phyloP scores from a whole-genome alignment of 2,797 vertebrate genomes.

The Rhodeus uyekii region DNA sequence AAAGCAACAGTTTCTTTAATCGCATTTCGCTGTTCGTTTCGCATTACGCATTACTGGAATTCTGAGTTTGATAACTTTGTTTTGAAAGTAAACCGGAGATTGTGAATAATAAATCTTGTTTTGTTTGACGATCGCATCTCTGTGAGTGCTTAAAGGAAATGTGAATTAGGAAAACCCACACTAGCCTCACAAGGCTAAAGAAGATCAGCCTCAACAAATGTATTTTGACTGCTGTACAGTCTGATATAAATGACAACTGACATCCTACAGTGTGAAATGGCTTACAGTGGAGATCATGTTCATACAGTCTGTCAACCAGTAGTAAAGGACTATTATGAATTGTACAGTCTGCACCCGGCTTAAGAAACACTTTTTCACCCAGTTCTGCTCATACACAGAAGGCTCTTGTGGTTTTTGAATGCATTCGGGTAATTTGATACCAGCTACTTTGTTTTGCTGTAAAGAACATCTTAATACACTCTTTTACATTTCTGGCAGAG shows the following conservation, averaged over 20 bases:
- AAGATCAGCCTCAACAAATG: too few species aligned
- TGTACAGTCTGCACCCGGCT: not conserved
- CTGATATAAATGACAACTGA: not conserved
- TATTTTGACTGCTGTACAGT: too few species aligned
- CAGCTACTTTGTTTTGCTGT: not conserved
- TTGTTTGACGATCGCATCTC: too few species aligned
- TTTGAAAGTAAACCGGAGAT: too few species aligned
- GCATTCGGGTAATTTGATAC: conserved; percentile 13
- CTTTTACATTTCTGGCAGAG: conserved; percentile 22
- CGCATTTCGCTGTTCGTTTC: too few species aligned
- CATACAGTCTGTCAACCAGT: not conserved
- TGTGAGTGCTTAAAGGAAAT: too few species aligned
- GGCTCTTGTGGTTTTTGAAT: conserved; percentile 14
- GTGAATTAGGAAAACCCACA: too few species aligned
- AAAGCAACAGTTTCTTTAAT: too few species aligned
- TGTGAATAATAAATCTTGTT: too few species aligned
- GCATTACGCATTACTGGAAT: too few species aligned
- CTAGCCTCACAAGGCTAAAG: too few species aligned
- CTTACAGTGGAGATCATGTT: not conserved
- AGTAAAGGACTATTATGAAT: not conserved
- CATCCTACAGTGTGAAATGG: not conserved
- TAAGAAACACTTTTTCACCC: not conserved
- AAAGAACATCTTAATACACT: not conserved
- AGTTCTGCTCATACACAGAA: not conserved
- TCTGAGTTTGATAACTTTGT: too few species aligned